A percentile compares a stretch with the other conserved stretches of the same genome.
These are phyloP conservation scores for Archocentrus centrarchus DNA, from an alignment of 2,113 vertebrate species.

Conservation along the genomic window DNA sequence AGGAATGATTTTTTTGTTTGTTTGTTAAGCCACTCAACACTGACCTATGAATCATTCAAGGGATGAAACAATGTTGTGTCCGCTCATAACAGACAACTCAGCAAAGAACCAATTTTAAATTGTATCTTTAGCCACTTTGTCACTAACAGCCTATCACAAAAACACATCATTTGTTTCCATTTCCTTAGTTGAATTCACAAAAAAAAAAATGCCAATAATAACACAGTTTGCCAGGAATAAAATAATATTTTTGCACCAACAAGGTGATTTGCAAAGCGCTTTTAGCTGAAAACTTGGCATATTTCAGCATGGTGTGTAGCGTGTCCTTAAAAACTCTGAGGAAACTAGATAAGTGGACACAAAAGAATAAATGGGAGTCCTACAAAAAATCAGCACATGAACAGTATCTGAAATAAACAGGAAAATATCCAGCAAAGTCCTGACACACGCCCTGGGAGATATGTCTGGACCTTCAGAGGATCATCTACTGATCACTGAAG, in stretches of 20 bases:
- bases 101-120: neutral
- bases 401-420: neutral
- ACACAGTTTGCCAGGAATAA: neutral
- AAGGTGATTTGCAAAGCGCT: too few relatives aligned
- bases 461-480: neutral
- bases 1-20: neutral
- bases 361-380: too few relatives aligned
- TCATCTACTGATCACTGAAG: neutral
- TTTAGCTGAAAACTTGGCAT: too few relatives aligned
- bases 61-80: too few relatives aligned
- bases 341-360: too few relatives aligned
- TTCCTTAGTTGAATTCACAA: neutral
- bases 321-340: too few relatives aligned
- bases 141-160: neutral
- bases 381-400: neutral
- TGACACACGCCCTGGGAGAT: neutral
- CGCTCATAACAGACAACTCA: neutral
- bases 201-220: neutral
- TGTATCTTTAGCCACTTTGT: neutral
- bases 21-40: neutral
- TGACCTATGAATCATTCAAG: too few relatives aligned
- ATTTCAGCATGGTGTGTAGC: too few relatives aligned
- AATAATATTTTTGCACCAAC: too few relatives aligned
- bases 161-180: neutral
- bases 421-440: neutral